Percentiles rank a stretch among this genome's conserved stretches.
These are phyloP conservation scores for Argyresthia albistria DNA, from an alignment of 2,888 invertebrate species.

Conservation along the genomic window DNA sequence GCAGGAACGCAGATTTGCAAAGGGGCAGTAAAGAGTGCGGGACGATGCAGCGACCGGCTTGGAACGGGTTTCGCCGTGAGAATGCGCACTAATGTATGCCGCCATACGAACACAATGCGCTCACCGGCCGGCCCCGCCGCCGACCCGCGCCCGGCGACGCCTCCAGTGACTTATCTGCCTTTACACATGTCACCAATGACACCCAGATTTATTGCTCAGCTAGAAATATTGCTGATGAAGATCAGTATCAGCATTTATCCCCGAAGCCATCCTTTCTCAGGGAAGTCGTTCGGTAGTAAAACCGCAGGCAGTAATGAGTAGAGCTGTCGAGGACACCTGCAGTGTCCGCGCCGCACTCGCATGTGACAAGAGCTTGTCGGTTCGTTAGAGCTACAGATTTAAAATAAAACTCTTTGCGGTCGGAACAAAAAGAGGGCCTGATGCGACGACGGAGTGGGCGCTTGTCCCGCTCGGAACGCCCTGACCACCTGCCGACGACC, in stretches of 20 bases:
- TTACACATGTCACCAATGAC: conserved; percentile 26
- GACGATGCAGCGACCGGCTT: conserved; percentile 8
- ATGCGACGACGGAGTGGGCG: conserved; percentile 37
- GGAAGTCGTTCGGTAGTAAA: too few species aligned
- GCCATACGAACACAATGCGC: conserved; percentile 39
- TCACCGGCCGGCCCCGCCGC: conserved; percentile 12
- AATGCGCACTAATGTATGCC: conserved; percentile 50
- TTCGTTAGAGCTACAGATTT: conserved; percentile 64
- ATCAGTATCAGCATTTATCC: not conserved
- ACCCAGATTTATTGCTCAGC: conserved; percentile 16
- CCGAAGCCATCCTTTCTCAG: too few species aligned
- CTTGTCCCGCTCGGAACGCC: conserved; percentile 39
- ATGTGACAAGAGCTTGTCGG: conserved; percentile 46
- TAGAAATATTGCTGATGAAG: not conserved
- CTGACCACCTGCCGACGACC: conserved; percentile 15
- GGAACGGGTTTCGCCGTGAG: conserved; percentile 52
- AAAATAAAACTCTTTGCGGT: conserved; percentile 57
- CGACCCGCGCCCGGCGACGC: conserved; percentile 20
- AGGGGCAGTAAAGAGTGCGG: conserved; percentile 39
- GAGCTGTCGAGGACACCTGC: too few species aligned
- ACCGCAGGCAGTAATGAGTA: too few species aligned
- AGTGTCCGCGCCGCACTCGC: conserved; percentile 20
- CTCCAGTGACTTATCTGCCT: conserved; percentile 30
- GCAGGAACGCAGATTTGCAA: conserved; percentile 51
- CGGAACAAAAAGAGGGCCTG: conserved; percentile 53